Percentiles rank a stretch among this genome's conserved stretches.
Evolutionary conservation across 37 sponge, comb jelly and placozoan species (phyloP).

Genomic region (Tethya wilhelma): DNA sequence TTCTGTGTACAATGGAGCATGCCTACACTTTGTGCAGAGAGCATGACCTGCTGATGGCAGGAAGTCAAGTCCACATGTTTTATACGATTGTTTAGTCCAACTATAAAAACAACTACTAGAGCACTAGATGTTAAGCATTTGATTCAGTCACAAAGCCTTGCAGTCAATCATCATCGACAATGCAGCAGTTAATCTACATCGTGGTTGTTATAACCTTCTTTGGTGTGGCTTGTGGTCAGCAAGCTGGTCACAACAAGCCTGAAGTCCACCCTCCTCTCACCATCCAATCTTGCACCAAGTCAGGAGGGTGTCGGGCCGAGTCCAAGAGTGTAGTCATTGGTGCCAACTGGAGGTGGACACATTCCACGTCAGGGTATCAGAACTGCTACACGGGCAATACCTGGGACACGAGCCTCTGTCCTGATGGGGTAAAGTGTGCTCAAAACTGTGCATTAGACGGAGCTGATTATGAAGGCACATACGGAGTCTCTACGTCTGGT

Average conservation of each 20-base stretch:
- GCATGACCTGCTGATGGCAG: too few species aligned
- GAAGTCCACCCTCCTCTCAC: slow-evolving; percentile 20
- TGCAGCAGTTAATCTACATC: neutral
- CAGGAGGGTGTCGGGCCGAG: slow-evolving; percentile 13
- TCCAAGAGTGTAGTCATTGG: slow-evolving; percentile 14
- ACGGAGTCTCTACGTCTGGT: slow-evolving; percentile 15
- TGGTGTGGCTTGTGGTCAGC: neutral
- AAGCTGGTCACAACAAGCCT: slow-evolving; percentile 6
- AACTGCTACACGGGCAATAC: slow-evolving; percentile 32
- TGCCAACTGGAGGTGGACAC: slow-evolving; percentile 25
- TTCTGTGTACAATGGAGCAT: too few species aligned
- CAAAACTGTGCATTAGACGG: slow-evolving; percentile 27
- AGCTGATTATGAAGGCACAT: slow-evolving; percentile 24
- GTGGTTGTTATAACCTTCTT: neutral
- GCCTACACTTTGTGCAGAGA: too few species aligned
- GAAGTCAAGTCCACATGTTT: too few species aligned
- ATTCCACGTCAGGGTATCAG: neutral
- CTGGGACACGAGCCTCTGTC: slow-evolving; percentile 23
- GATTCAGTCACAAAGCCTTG: too few species aligned
- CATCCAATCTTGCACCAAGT: slow-evolving; percentile 20
- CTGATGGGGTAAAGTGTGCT: slow-evolving; percentile 15
- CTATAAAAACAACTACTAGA: too few species aligned
- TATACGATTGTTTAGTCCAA: too few species aligned
- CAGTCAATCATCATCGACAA: neutral
- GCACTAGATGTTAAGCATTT: too few species aligned